Conservation (phyloP, 35 echinoderm and acorn worm species). For the Acanthaster planci region DNA sequence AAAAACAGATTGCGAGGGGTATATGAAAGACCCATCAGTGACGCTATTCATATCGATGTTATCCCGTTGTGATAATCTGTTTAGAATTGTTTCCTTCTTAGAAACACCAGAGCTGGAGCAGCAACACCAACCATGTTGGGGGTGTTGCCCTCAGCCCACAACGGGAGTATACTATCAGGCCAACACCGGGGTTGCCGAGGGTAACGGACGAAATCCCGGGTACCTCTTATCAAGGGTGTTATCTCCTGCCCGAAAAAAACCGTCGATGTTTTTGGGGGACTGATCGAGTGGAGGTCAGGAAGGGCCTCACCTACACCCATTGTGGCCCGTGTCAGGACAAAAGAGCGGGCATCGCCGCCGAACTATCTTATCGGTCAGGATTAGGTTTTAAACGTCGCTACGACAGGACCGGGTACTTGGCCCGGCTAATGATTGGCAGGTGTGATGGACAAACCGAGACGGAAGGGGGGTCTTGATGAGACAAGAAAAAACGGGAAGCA, state of each 20-base stretch:
- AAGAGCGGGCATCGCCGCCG: not conserved
- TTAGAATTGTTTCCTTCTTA: no score
- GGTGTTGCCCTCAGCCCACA: not conserved
- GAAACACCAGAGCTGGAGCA: no score
- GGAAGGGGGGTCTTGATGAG: no score
- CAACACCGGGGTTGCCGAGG: not conserved
- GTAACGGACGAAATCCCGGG: not conserved
- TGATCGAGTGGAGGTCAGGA: not conserved
- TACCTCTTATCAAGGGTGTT: not conserved
- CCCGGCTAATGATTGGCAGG: not conserved
- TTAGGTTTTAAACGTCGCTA: slow-evolving; percentile 18
- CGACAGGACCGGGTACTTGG: not conserved
- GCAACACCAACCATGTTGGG: not conserved
- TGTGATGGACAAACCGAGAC: not conserved
- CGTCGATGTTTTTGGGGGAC: not conserved
- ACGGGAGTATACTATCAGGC: not conserved
- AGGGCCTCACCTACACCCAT: slow-evolving; percentile 16
- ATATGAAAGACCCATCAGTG: no score
- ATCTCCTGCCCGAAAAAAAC: not conserved
- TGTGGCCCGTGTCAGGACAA: not conserved
- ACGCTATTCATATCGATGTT: no score
- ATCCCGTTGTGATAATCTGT: no score
- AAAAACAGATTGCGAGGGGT: no score
- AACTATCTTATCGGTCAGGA: slow-evolving; percentile 14
- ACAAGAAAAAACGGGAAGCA: no score